Conservation (phyloP, 2,888 invertebrate species). For the Cantharis lateralis region DNA sequence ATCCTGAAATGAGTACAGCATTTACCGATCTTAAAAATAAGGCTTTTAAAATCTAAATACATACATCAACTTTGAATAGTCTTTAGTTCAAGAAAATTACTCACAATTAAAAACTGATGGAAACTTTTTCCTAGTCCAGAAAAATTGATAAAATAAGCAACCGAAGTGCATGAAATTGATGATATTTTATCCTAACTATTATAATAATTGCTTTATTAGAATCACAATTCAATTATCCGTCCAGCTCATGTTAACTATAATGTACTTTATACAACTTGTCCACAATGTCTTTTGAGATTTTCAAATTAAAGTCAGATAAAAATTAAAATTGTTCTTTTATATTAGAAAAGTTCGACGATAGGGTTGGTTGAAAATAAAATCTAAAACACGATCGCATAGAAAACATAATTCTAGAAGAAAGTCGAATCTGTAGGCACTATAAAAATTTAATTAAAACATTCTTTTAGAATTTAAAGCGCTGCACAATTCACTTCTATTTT, state of each 20-base stretch:
- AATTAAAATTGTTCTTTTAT: not conserved
- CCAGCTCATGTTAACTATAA: not conserved
- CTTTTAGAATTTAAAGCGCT: slow-evolving; percentile 29
- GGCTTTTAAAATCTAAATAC: no score
- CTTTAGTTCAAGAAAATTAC: no score
- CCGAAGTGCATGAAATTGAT: not conserved
- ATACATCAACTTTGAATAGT: no score
- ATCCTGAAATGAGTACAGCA: no score
- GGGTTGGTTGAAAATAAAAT: not conserved
- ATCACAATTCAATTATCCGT: not conserved
- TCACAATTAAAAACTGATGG: no score
- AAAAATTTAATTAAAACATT: slow-evolving; percentile 34
- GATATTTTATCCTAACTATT: not conserved
- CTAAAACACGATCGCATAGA: not conserved
- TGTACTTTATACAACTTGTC: not conserved
- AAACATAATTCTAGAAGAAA: not conserved
- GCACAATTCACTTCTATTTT: slow-evolving; percentile 22
- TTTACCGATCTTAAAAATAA: no score
- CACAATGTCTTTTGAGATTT: not conserved
- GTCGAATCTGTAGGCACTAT: slow-evolving; percentile 14
- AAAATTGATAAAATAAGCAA: no score
- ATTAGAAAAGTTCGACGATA: not conserved
- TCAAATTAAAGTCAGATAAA: not conserved
- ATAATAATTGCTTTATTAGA: not conserved
- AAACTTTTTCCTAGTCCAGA: no score